phyloP scores from a whole-genome alignment of 1,140 invertebrate genomes.

The Cyclina sinensis region DNA sequence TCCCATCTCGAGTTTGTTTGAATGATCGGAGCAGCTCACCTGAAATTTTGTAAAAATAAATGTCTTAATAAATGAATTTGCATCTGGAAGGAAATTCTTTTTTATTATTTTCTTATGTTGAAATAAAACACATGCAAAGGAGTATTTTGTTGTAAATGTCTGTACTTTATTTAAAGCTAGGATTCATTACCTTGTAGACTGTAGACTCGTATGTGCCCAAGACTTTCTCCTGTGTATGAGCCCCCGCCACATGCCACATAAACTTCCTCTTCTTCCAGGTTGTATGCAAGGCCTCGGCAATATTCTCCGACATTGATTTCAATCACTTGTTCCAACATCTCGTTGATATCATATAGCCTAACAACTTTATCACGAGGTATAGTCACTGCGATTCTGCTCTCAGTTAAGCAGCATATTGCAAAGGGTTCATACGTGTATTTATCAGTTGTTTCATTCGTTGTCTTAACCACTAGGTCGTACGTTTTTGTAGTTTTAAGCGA shows the following conservation, averaged over 20 bases:
- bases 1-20: background rate
- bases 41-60: background rate
- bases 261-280: background rate
- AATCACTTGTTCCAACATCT: background rate
- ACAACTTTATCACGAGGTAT: slow-evolving; percentile 37
- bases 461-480: background rate
- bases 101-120: no score
- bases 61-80: no score
- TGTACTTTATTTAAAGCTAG: no score
- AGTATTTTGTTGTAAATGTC: no score
- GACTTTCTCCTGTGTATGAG: slow-evolving; percentile 34
- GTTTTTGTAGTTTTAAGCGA: background rate
- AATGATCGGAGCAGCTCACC: slow-evolving; percentile 2
- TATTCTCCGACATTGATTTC: slow-evolving; percentile 28
- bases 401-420: slow-evolving; percentile 10
- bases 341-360: background rate
- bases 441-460: background rate
- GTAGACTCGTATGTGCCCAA: slow-evolving; percentile 39
- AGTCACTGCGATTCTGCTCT: slow-evolving; percentile 5
- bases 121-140: no score
- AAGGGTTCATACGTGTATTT: slow-evolving; percentile 22
- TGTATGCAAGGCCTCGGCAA: slow-evolving; percentile 40
- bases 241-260: slow-evolving; percentile 53
- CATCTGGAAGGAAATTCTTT: no score
- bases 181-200: slow-evolving; percentile 30